Base-by-base conservation (phyloP, 2,113 vertebrate species). In the Trichomycterus rosablanca region DNA sequence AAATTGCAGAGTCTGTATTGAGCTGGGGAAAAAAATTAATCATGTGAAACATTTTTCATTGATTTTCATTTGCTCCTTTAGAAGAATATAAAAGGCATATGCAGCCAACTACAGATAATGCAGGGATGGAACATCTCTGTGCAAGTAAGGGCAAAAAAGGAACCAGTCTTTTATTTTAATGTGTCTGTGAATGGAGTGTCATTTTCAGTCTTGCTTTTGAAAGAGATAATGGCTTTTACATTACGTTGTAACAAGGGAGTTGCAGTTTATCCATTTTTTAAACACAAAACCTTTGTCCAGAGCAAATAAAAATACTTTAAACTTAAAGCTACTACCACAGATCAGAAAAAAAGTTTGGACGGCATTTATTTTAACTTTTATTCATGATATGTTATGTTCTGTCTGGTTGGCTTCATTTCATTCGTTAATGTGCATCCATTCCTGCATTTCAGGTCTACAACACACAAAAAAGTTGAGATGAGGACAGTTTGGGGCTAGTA, bases 1-100 rank as follows among this genome's bases (percentile, higher is more conserved):
- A 92, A 92, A 93, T 92, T 91, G 89, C 86, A 16, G 73, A 65
- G 67, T 81, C 86, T 84, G 72, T 87, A 90, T 89, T 76, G 89
- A 91, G 83, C 79, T 28, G 28, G 46, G 7, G 7, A 80, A 83
- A 83, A 87, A 88, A 89, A 88, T 82, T 82, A 88, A 80, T 87
- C 71, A 67, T 74, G 78, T 87, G 81, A 83, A 88, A 81, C 86
- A 78, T 91, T 89, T 89, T 79, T 70, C 63, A 97, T 94, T 70
- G 92, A 96, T 93, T 89, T 81, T 80, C 74, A 74, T 75, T 80
- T 74, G 43, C 72, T 77, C 49, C 64, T 82, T 59, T 85, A 82
- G 83, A 83, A 85, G 85, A 89, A 81, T 83, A 89, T 82, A 81
- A 78, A 78, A 78, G 77, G 67, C 77, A 82, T 81, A 78, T 85